Percentiles rank a stretch among this genome's conserved stretches.
Conservation (phyloP, 2,888 invertebrate species). For the Drosophila putrida region DNA sequence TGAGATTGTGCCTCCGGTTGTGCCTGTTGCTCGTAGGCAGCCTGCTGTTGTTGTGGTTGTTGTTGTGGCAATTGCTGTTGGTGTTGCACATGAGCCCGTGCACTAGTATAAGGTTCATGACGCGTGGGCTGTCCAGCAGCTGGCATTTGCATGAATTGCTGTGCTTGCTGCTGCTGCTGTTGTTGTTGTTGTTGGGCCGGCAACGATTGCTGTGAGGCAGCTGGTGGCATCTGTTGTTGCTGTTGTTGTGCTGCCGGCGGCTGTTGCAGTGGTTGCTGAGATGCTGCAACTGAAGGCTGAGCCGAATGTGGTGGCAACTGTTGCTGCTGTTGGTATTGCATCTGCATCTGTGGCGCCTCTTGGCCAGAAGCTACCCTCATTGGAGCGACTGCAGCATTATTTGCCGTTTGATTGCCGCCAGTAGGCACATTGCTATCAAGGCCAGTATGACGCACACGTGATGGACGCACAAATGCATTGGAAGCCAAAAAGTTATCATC, state of each 20-base stretch:
- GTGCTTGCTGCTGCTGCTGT: conserved; percentile 39
- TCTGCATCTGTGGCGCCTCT: conserved; percentile 43
- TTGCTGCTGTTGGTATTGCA: conserved; percentile 17
- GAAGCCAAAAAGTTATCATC: conserved; percentile 76
- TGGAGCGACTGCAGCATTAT: conserved; percentile 30
- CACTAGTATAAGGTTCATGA: conserved; percentile 44
- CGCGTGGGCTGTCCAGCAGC: conserved; percentile 66
- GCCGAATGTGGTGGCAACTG: conserved; percentile 34
- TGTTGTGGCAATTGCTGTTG: conserved; percentile 35
- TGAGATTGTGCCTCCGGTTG: conserved; percentile 24
- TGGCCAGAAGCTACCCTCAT: conserved; percentile 55
- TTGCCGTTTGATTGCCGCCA: conserved; percentile 18
- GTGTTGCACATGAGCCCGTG: conserved; percentile 61
- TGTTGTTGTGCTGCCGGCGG: conserved; percentile 9
- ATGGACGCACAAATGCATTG: conserved; percentile 74
- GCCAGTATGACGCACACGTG: conserved; percentile 62
- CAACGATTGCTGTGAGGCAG: conserved; percentile 36
- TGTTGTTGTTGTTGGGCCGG: conserved; percentile 32
- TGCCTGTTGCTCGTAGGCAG: conserved; percentile 36
- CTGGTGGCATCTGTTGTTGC: conserved; percentile 19
- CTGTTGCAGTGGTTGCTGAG: conserved; percentile 16
- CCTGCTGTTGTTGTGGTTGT: conserved; percentile 25
- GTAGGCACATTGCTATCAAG: conserved; percentile 27
- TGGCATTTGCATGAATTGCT: conserved; percentile 53
- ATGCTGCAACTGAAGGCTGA: conserved; percentile 17